phyloP scores from a whole-genome alignment of 1,140 invertebrate species.

The Telenomus remus region DNA sequence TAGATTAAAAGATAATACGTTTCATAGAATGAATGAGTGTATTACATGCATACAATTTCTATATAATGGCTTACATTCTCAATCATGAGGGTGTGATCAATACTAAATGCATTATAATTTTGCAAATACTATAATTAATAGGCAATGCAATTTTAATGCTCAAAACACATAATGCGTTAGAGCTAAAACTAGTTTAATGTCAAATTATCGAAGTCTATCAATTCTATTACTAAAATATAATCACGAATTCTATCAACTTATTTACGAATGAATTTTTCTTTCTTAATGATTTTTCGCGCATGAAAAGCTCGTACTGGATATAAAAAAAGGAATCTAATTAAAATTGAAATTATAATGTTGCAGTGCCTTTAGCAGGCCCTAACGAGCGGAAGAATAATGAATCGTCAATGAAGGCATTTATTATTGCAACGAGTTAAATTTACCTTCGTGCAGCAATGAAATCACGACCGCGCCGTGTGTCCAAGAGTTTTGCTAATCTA shows the following conservation, averaged over 20 bases:
- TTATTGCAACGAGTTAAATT: slow-evolving; percentile 47
- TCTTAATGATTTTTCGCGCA: too few species aligned
- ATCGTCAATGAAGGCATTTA: slow-evolving; percentile 53
- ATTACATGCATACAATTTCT: background rate
- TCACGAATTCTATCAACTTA: too few species aligned
- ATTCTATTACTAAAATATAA: too few species aligned
- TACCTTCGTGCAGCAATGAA: slow-evolving; percentile 55
- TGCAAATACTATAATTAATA: too few species aligned
- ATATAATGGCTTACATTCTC: background rate
- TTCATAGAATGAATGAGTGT: too few species aligned
- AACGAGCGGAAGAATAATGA: slow-evolving; percentile 53
- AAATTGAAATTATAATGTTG: slow-evolving; percentile 15
- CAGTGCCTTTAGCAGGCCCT: slow-evolving; percentile 25
- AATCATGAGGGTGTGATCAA: background rate
- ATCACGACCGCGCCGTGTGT: slow-evolving; percentile 52
- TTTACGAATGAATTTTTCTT: too few species aligned
- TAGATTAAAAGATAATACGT: too few species aligned
- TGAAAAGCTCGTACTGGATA: too few species aligned
- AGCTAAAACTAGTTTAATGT: too few species aligned
- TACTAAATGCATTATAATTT: background rate
- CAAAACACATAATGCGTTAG: too few species aligned
- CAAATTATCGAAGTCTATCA: too few species aligned
- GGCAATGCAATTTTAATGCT: background rate
- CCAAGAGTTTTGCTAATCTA: slow-evolving; percentile 27
- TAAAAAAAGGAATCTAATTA: background rate